phyloP scores from a whole-genome alignment of 92 coral and sea anemone species.

The Heteractis magnifica region DNA sequence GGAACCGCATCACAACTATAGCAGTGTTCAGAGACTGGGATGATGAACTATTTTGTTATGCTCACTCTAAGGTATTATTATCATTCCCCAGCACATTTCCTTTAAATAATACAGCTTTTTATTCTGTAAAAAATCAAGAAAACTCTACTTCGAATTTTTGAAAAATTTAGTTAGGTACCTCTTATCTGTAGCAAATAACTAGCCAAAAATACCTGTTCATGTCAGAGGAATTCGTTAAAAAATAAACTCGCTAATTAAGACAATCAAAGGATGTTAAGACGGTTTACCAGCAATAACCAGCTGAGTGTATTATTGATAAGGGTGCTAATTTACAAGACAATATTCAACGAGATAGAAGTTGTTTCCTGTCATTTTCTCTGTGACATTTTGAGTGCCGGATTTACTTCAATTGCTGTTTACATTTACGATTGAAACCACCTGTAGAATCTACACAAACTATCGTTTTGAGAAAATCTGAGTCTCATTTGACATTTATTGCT shows the following conservation, averaged over 20 bases:
- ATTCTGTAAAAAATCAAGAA: neutral
- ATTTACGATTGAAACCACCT: neutral
- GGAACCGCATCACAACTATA: constrained; percentile 85
- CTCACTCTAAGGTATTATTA: constrained; percentile 75
- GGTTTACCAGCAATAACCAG: neutral
- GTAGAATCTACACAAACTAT: neutral
- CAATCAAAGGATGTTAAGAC: neutral
- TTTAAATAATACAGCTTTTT: neutral
- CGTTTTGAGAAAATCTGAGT: neutral
- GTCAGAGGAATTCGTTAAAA: neutral
- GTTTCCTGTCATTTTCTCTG: neutral
- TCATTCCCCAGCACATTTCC: neutral
- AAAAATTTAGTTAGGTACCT: neutral
- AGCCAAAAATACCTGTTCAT: neutral
- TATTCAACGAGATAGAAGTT: neutral
- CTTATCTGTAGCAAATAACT: neutral
- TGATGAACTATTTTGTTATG: constrained; percentile 85
- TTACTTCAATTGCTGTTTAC: neutral
- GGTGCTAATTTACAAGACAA: neutral
- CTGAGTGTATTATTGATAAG: neutral
- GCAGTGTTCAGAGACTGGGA: constrained; percentile 94
- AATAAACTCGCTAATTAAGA: neutral
- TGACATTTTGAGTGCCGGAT: neutral
- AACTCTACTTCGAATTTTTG: neutral
- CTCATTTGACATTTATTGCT: neutral